Evolutionary conservation across 2,113 vertebrate genomes (phyloP).

Genomic region (Tachuris rubrigastra): DNA sequence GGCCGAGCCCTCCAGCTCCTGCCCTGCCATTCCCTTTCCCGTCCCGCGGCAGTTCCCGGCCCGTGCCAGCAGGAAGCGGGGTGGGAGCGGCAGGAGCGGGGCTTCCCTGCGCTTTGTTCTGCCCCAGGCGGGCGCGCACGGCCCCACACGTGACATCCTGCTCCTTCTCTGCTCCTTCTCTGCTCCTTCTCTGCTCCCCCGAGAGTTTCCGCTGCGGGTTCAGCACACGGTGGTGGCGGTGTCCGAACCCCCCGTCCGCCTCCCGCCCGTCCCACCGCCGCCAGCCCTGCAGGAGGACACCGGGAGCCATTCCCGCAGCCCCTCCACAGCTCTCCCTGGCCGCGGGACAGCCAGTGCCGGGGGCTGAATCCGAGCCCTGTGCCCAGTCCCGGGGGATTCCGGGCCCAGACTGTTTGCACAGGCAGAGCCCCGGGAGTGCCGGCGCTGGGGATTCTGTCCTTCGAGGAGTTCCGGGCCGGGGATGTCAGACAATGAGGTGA

Average conservation of each 20-base stretch:
- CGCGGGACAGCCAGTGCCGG: no score
- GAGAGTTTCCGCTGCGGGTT: not conserved
- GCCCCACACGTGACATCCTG: conserved; percentile 42
- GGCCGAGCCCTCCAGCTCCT: not conserved
- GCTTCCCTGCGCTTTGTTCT: conserved; percentile 56
- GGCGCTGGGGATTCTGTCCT: not conserved
- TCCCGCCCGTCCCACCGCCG: not conserved
- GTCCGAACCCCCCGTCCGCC: not conserved
- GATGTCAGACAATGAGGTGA: conserved; percentile 39
- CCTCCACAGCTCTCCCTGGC: fast-evolving
- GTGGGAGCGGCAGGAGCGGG: conserved; percentile 26
- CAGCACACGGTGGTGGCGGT: not conserved
- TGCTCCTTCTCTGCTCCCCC: not conserved
- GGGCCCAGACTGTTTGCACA: conserved; percentile 42
- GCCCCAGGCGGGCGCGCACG: not conserved
- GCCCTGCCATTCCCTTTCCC: not conserved
- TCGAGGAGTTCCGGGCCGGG: not conserved
- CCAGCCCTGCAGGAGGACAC: fast-evolving
- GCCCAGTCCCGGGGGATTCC: not conserved
- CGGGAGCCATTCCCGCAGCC: fast-evolving
- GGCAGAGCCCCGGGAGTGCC: not conserved
- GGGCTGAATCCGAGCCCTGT: not conserved
- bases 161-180: not conserved
- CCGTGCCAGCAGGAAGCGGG: conserved; percentile 4
- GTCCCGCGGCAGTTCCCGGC: not conserved